A percentile compares a stretch with the other conserved stretches of the same genome.
Conservation (phyloP, 1,140 invertebrate species). For the Oedothorax gibbosus region DNA sequence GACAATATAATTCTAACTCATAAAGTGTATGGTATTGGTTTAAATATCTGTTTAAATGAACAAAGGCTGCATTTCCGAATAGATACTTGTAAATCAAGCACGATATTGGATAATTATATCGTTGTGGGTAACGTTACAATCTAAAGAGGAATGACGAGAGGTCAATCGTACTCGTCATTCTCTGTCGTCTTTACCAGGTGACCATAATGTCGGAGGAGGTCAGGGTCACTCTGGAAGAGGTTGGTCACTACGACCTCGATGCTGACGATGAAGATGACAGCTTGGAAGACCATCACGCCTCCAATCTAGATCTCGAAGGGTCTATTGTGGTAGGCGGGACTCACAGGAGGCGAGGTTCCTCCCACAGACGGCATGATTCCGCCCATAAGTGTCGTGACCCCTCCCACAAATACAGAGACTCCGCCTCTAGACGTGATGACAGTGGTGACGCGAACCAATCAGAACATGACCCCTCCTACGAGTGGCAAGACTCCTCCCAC, state of each 20-base stretch:
- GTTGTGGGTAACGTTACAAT: background rate
- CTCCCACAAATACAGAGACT: too few species aligned
- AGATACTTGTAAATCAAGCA: too few species aligned
- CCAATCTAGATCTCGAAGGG: slow-evolving; percentile 41
- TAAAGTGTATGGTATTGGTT: too few species aligned
- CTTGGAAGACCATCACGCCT: background rate
- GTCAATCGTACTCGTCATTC: too few species aligned
- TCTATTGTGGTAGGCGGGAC: slow-evolving; percentile 51
- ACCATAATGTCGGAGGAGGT: slow-evolving; percentile 4
- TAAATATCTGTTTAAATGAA: too few species aligned
- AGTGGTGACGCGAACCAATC: background rate
- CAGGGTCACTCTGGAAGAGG: background rate
- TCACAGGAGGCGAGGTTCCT: background rate
- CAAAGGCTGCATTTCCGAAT: too few species aligned
- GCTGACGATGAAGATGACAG: slow-evolving; percentile 24
- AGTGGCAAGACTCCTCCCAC: slow-evolving; percentile 12
- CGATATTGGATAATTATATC: too few species aligned
- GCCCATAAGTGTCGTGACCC: background rate
- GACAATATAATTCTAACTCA: too few species aligned
- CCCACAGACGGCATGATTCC: slow-evolving; percentile 7
- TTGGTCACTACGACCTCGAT: background rate
- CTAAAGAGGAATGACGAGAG: background rate
- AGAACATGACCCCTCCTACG: background rate
- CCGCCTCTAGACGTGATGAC: background rate
- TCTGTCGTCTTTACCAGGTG: background rate